Evolutionary conservation across 2,113 vertebrate species (phyloP).

Genomic region (Acanthisitta chloris): DNA sequence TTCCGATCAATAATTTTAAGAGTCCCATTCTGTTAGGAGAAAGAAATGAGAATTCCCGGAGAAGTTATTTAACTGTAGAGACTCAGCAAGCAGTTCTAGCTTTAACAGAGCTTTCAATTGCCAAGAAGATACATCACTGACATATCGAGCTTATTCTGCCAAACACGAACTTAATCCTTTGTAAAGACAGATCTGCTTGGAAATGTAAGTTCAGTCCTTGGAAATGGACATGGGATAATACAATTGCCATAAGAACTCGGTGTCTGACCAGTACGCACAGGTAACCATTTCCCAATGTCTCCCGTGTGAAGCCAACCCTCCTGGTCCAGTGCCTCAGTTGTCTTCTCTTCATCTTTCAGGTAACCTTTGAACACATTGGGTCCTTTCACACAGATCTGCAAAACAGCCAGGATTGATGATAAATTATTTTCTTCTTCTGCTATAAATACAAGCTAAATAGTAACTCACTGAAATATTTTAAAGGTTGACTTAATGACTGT

Average conservation of each 20-base stretch:
- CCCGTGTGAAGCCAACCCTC: conserved; percentile 97
- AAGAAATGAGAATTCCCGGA: not conserved
- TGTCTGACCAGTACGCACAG: conserved; percentile 72
- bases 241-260: not conserved
- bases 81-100: not conserved
- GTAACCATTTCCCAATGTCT: conserved; percentile 94
- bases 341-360: conserved; percentile 90
- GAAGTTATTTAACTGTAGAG: not conserved
- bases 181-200: not conserved
- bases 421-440: not conserved
- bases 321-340: conserved; percentile 86
- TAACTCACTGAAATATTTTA: not conserved
- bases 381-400: conserved; percentile 95
- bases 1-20: conserved; percentile 97
- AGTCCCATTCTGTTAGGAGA: conserved; percentile 85
- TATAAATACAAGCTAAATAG: not conserved
- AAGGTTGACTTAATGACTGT: not conserved
- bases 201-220: not conserved
- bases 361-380: conserved; percentile 98
- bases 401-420: not conserved
- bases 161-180: not conserved
- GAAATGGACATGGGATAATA: not conserved
- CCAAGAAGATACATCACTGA: not conserved
- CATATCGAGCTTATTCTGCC: not conserved
- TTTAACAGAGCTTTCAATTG: not conserved